Conservation (phyloP, 2,113 vertebrate species). For the Oreamnos americanus region DNA sequence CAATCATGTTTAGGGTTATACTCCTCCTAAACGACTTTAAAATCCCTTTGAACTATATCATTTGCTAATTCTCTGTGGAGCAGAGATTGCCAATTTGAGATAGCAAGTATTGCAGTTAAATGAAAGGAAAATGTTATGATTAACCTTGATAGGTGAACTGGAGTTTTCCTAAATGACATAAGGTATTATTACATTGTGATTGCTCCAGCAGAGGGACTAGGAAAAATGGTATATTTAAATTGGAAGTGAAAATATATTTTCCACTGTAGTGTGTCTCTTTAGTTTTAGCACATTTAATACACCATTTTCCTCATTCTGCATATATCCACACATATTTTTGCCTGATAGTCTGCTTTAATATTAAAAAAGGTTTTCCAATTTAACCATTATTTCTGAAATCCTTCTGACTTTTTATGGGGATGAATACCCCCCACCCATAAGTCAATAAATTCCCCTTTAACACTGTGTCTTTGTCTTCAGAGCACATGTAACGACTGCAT, state of each 20-base stretch:
- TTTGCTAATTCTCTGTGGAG: neutral
- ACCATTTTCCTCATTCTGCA: neutral
- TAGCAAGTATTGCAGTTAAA: neutral
- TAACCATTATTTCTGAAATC: conserved; percentile 2
- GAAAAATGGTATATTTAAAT: neutral
- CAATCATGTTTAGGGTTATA: neutral
- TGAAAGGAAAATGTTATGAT: neutral
- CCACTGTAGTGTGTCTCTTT: neutral
- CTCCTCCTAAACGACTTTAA: neutral
- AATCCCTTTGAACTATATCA: neutral
- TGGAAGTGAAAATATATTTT: neutral
- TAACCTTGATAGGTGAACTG: neutral
- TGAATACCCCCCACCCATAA: neutral
- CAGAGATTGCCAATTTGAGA: neutral
- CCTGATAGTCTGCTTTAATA: neutral
- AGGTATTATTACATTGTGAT: conserved; percentile 26
- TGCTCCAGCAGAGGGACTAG: neutral
- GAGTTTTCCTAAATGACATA: conserved; percentile 13
- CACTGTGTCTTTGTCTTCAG: neutral
- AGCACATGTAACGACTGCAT: neutral
- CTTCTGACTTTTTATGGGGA: neutral
- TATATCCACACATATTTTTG: neutral
- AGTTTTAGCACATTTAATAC: neutral
- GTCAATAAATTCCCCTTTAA: neutral
- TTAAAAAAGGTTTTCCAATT: neutral